Percentiles rank a stretch among this genome's conserved stretches.
phyloP scores from a whole-genome alignment of 2,888 invertebrate genomes.

The Temnothorax ravouxi region DNA sequence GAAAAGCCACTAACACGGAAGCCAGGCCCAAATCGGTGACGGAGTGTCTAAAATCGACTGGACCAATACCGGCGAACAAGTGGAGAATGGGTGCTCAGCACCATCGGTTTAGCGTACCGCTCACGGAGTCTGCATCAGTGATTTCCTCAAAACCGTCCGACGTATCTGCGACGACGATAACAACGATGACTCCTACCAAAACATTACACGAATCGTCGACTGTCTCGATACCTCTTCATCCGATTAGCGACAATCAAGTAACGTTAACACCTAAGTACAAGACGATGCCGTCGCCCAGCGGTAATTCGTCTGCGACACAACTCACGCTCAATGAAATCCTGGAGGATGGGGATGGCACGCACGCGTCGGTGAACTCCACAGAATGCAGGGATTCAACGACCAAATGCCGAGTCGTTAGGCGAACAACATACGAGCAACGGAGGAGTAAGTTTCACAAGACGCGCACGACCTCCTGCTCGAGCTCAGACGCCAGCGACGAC shows the following conservation, averaged over 20 bases:
- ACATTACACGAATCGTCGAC: slow-evolving; percentile 88
- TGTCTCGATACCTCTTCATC: slow-evolving; percentile 87
- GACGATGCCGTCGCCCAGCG: slow-evolving; percentile 88
- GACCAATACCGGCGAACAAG: slow-evolving; percentile 78
- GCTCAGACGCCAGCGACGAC: slow-evolving; percentile 97
- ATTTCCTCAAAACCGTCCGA: slow-evolving; percentile 54
- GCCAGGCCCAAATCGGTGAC: slow-evolving; percentile 81
- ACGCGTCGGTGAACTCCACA: slow-evolving; percentile 31
- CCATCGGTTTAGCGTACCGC: slow-evolving; percentile 76
- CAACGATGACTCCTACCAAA: slow-evolving; percentile 81
- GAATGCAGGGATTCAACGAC: slow-evolving; percentile 70
- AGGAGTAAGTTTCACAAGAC: slow-evolving; percentile 91
- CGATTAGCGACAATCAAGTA: slow-evolving; percentile 79
- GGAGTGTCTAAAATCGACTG: slow-evolving; percentile 80
- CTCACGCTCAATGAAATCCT: slow-evolving; percentile 90
- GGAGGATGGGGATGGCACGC: slow-evolving; percentile 88
- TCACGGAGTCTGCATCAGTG: slow-evolving; percentile 69
- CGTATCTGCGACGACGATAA: slow-evolving; percentile 23
- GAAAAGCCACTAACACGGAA: slow-evolving; percentile 69
- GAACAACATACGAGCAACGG: slow-evolving; percentile 88
- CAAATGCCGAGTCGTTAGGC: slow-evolving; percentile 79
- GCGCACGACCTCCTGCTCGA: slow-evolving; percentile 96
- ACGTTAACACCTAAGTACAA: slow-evolving; percentile 87
- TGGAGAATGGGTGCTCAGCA: slow-evolving; percentile 84
- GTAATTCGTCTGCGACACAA: slow-evolving; percentile 85